Conservation (phyloP, 1,140 invertebrate species). For the Aphelenchoides besseyi region DNA sequence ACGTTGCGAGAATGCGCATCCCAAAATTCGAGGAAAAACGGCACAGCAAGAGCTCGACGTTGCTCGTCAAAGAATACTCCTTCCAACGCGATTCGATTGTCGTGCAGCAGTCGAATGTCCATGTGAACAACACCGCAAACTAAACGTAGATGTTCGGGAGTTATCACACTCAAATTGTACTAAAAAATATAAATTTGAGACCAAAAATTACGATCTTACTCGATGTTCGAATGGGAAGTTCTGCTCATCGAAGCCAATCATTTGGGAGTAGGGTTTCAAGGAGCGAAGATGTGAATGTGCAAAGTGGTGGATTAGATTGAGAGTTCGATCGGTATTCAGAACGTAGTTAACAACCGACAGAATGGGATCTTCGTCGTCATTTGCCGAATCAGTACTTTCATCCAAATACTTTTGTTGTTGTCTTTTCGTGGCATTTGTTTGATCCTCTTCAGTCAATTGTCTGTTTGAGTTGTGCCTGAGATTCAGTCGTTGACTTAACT, state of each 20-base stretch:
- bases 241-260: neutral
- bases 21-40: neutral
- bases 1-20: neutral
- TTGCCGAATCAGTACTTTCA: too few relatives aligned
- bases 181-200: neutral
- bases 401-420: neutral
- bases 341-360: constrained; percentile 12
- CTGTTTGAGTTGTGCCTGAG: neutral
- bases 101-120: neutral
- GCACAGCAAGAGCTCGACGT: neutral
- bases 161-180: neutral
- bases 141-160: neutral
- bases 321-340: constrained; percentile 12
- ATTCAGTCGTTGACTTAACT: neutral
- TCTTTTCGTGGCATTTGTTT: neutral
- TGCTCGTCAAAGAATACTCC: neutral
- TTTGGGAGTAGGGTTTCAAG: neutral
- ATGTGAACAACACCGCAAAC: neutral
- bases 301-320: constrained; percentile 1
- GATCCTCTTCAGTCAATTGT: neutral
- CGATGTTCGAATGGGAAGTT: neutral
- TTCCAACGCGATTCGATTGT: neutral
- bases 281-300: neutral
- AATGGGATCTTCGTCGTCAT: neutral
- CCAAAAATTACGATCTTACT: too few relatives aligned